Conservation (phyloP, 1,140 invertebrate species). For the Epicauta chinensis region DNA sequence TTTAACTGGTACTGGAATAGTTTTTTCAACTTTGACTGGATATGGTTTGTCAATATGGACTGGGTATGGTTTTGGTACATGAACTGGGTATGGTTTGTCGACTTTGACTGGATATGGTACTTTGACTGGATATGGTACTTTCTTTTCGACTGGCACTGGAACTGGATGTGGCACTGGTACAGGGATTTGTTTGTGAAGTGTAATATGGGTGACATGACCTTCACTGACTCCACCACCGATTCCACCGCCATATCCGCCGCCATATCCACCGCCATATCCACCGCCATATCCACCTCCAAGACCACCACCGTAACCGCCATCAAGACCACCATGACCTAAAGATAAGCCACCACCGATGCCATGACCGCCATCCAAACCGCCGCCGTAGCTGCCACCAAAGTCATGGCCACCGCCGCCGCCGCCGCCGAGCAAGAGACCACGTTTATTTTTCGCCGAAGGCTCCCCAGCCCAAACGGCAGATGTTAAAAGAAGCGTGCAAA, state of each 20-base stretch:
- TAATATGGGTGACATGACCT: background rate
- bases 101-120: constrained; percentile 39
- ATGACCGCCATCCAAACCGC: constrained; percentile 1
- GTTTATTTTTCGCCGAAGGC: background rate
- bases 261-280: constrained; percentile 8
- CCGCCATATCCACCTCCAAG: constrained; percentile 8
- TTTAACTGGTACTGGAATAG: constrained; percentile 52
- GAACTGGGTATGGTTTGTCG: constrained; percentile 33
- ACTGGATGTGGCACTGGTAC: constrained; percentile 37
- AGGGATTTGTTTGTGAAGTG: constrained; percentile 28
- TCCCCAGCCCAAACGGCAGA: constrained; percentile 6
- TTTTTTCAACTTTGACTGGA: constrained; percentile 49
- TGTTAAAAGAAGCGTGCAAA: constrained; percentile 27
- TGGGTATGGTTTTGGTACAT: constrained; percentile 33
- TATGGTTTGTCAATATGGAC: constrained; percentile 47
- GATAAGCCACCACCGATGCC: background rate
- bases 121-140: constrained; percentile 34
- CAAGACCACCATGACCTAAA: constrained; percentile 15
- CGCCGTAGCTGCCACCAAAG: constrained; percentile 2
- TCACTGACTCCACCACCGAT: constrained; percentile 4
- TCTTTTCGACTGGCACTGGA: constrained; percentile 38
- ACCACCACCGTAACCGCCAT: constrained; percentile 7
- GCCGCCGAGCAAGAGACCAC: constrained; percentile 14
- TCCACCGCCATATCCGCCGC: constrained; percentile 13
- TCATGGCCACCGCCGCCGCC: constrained; percentile 7